A percentile compares a stretch with the other conserved stretches of the same genome.
Conservation (phyloP, 2,888 invertebrate species). For the Epistrophella euchroma region DNA sequence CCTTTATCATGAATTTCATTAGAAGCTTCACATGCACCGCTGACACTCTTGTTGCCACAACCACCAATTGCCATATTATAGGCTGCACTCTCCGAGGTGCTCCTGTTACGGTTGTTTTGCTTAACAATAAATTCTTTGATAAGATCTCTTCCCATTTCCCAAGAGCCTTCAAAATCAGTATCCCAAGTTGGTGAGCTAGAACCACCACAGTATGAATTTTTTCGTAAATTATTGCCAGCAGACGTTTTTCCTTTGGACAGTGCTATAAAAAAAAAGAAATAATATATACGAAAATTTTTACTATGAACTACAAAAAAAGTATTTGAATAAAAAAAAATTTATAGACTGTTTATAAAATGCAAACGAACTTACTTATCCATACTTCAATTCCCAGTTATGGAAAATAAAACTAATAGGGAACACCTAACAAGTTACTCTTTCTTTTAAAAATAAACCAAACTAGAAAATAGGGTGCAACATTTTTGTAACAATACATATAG, state of each 20-base stretch:
- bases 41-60: conserved; percentile 40
- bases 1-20: conserved; percentile 64
- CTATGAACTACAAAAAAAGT: not conserved
- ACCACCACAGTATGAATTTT: conserved; percentile 77
- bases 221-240: conserved; percentile 77
- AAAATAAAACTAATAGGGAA: too few relatives aligned
- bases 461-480: too few relatives aligned
- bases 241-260: conserved; percentile 78
- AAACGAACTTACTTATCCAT: too few relatives aligned
- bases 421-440: too few relatives aligned
- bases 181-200: conserved; percentile 80
- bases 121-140: conserved; percentile 81
- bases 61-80: conserved; percentile 72
- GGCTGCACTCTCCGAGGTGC: conserved; percentile 79
- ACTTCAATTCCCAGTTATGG: too few relatives aligned
- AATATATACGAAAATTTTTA: not conserved
- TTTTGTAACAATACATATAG: too few relatives aligned
- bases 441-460: too few relatives aligned
- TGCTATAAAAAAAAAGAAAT: conserved; percentile 73
- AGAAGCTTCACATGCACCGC: conserved; percentile 30
- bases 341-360: too few relatives aligned
- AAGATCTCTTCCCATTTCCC: conserved; percentile 82
- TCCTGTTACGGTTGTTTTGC: conserved; percentile 80
- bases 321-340: not conserved
- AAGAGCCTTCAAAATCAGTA: conserved; percentile 81